Conservation (phyloP, 2,797 vertebrate genomes). For the Tragelaphus oryx region DNA sequence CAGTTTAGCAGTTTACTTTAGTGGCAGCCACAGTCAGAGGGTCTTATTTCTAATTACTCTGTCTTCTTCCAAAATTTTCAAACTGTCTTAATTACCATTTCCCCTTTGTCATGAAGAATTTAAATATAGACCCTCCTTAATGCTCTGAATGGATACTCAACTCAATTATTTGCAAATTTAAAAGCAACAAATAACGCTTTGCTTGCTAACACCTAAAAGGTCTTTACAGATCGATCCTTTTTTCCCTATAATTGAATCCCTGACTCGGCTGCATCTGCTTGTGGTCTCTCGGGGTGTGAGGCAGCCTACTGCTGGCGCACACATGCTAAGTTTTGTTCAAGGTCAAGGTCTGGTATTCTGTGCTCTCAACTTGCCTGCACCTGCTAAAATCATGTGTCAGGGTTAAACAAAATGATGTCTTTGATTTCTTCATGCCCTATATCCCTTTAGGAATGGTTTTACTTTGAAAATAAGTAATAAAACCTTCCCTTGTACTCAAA, state of each 20-base stretch:
- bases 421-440: not conserved
- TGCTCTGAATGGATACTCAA: not conserved
- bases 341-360: not conserved
- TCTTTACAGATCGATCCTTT: not conserved
- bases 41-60: not conserved
- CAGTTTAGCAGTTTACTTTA: not conserved
- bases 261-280: not conserved
- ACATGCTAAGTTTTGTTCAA: not conserved
- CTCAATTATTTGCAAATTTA: constrained; percentile 1
- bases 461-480: not conserved
- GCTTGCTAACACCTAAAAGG: not conserved
- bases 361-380: not conserved
- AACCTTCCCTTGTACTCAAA: not conserved
- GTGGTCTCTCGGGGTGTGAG: not conserved
- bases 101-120: not conserved
- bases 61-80: not conserved
- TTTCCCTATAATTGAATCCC: not conserved
- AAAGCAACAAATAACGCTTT: not conserved
- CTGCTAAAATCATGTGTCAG: not conserved
- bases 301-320: not conserved
- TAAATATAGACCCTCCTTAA: not conserved
- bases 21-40: not conserved
- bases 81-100: not conserved
- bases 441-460: not conserved
- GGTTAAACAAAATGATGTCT: not conserved